These are phyloP conservation scores for Sarcophaga variegata DNA, from an alignment of 2,888 invertebrate species.

Conservation along the genomic window DNA sequence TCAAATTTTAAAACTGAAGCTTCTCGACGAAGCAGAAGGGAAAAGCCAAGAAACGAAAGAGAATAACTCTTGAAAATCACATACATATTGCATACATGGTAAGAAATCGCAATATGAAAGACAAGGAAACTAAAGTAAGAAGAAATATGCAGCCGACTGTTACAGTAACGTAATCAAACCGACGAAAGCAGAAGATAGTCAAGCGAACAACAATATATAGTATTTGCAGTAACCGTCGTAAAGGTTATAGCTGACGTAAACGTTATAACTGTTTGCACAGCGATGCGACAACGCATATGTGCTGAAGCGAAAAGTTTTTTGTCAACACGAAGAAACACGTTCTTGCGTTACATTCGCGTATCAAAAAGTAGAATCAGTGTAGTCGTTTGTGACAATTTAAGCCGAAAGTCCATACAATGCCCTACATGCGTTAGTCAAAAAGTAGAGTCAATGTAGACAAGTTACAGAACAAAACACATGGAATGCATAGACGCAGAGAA, in stretches of 20 bases:
- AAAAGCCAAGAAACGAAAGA: conserved; percentile 12
- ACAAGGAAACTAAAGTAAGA: conserved; percentile 1
- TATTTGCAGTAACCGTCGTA: too few species aligned
- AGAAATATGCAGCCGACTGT: conserved; percentile 12
- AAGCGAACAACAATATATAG: conserved; percentile 11
- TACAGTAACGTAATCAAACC: conserved; percentile 16
- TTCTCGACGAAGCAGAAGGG: conserved; percentile 36
- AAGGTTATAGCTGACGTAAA: too few species aligned
- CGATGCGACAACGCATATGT: conserved; percentile 42
- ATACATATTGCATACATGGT: conserved; percentile 27
- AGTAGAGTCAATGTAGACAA: too few species aligned
- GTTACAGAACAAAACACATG: too few species aligned
- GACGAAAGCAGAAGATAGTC: not conserved
- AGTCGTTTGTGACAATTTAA: too few species aligned
- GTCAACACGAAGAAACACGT: conserved; percentile 1
- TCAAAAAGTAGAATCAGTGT: too few species aligned
- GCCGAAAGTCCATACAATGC: too few species aligned
- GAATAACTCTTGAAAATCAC: not conserved
- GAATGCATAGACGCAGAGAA: too few species aligned
- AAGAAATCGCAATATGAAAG: conserved; percentile 12
- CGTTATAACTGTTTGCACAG: not conserved
- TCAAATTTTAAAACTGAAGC: conserved; percentile 41
- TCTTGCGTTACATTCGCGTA: too few species aligned
- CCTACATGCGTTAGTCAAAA: too few species aligned
- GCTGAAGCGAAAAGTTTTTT: conserved; percentile 16